Percentiles rank a stretch among this genome's conserved stretches.
These are phyloP conservation scores for Choloepus didactylus DNA, from an alignment of 2,797 vertebrate species.

Conservation along the genomic window DNA sequence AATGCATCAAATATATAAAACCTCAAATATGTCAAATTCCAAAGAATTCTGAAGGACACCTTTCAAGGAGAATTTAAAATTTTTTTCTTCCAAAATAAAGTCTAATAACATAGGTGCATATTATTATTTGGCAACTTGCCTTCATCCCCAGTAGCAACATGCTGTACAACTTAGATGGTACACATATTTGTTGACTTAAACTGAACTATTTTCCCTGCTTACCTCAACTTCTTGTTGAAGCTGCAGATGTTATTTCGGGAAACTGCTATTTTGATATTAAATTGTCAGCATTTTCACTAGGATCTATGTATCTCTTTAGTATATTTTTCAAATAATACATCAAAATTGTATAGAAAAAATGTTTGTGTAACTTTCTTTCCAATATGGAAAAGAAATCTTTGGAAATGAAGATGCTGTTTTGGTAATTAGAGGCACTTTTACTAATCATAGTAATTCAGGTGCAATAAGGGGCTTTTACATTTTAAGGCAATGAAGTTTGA, in stretches of 20 bases:
- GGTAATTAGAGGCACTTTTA: conserved; percentile 8
- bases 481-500: conserved; percentile 43
- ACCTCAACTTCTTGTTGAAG: background rate
- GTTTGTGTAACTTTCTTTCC: background rate
- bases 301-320: background rate
- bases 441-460: conserved; percentile 44
- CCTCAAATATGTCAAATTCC: background rate
- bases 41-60: background rate
- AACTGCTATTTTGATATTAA: background rate
- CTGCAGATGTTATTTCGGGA: background rate
- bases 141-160: no score
- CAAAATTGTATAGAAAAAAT: background rate
- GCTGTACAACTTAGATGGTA: background rate
- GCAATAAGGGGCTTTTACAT: background rate
- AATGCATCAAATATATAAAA: background rate
- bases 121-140: background rate
- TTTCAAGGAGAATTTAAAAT: background rate
- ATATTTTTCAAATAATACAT: conserved; percentile 17
- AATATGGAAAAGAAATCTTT: conserved; percentile 37
- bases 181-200: background rate
- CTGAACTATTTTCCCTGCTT: background rate
- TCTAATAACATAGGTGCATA: background rate
- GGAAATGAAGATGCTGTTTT: background rate
- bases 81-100: background rate
- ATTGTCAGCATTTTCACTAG: background rate